These are phyloP conservation scores for Andrena cerasifolii DNA, from an alignment of 1,140 invertebrate species.

Conservation along the genomic window DNA sequence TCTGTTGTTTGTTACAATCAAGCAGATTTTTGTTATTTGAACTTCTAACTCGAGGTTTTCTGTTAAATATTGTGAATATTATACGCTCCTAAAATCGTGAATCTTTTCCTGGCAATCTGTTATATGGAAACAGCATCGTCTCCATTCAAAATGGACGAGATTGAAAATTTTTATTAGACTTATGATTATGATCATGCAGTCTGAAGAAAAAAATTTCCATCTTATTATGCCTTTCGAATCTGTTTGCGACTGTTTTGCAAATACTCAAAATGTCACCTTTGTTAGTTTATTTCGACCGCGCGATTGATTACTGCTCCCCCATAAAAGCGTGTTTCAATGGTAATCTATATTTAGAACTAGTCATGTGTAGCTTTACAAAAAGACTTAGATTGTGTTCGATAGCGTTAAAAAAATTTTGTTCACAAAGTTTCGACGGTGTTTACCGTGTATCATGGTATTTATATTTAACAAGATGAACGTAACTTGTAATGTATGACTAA, in stretches of 20 bases:
- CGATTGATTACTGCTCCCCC: conserved; percentile 18
- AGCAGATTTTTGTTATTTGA: too few relatives aligned
- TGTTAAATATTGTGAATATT: background rate
- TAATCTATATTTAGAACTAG: conserved; percentile 66
- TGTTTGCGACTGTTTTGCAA: background rate
- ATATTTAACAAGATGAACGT: background rate
- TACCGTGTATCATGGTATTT: background rate
- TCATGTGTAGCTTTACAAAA: conserved; percentile 68
- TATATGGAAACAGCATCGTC: background rate
- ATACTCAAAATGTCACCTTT: background rate
- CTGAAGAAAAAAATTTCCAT: background rate
- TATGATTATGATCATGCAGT: background rate
- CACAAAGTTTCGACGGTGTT: background rate
- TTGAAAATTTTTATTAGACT: background rate
- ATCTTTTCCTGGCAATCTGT: background rate
- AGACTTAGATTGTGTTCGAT: conserved; percentile 36
- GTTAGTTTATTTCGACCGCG: background rate
- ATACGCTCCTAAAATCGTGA: background rate
- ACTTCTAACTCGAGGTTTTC: background rate
- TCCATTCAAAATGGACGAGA: background rate
- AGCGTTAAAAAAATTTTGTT: conserved; percentile 11
- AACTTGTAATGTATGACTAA: background rate
- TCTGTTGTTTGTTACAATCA: too few relatives aligned
- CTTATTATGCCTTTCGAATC: background rate
- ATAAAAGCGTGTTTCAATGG: conserved; percentile 18